A percentile compares a stretch with the other conserved stretches of the same genome.
Conservation (phyloP, 1,140 invertebrate genomes). For the Drosophila dunni region DNA sequence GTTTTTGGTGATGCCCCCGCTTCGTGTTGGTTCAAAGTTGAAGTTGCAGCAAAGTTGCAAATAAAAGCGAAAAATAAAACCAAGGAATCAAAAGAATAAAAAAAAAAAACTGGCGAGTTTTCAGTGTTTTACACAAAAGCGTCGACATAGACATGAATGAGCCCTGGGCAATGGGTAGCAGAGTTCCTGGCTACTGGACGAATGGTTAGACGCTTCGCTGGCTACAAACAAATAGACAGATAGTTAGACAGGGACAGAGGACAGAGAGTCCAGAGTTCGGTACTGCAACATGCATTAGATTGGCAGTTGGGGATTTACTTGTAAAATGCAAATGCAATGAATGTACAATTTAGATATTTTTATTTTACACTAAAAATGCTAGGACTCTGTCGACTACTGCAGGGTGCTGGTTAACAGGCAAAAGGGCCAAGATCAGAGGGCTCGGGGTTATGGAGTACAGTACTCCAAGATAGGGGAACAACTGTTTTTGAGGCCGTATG, state of each 20-base stretch:
- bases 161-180: slow-evolving; percentile 35
- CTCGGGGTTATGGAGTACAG: background rate
- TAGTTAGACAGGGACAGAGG: slow-evolving; percentile 9
- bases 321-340: slow-evolving; percentile 83
- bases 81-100: slow-evolving; percentile 16
- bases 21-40: slow-evolving; percentile 72
- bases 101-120: slow-evolving; percentile 68
- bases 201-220: slow-evolving; percentile 79
- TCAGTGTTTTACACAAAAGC: slow-evolving; percentile 82
- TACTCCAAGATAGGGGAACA: slow-evolving; percentile 31
- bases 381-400: slow-evolving; percentile 42
- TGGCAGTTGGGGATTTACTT: slow-evolving; percentile 82
- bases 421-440: background rate
- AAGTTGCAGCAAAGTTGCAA: slow-evolving; percentile 66
- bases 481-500: slow-evolving; percentile 41
- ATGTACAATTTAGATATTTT: slow-evolving; percentile 82
- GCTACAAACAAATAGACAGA: slow-evolving; percentile 76
- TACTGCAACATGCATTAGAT: slow-evolving; percentile 79
- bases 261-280: slow-evolving; percentile 49
- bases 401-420: background rate
- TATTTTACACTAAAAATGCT: slow-evolving; percentile 79
- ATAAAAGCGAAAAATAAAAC: slow-evolving; percentile 45
- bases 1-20: slow-evolving; percentile 24
- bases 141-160: slow-evolving; percentile 69
- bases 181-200: slow-evolving; percentile 52